phyloP scores from a whole-genome alignment of 2,888 invertebrate genomes.

The Mycalesis mineus region DNA sequence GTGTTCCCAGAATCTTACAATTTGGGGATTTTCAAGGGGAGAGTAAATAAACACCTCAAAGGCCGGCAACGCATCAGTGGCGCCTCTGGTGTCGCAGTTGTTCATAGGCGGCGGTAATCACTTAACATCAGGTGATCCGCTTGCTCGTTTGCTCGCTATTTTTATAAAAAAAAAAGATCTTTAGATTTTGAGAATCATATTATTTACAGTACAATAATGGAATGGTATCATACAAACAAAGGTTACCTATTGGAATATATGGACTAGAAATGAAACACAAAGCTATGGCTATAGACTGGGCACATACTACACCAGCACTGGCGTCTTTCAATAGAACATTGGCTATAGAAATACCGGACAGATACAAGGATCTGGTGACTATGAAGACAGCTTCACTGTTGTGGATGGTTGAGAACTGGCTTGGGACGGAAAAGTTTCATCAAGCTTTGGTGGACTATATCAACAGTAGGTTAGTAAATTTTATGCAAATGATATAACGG shows the following conservation, averaged over 20 bases:
- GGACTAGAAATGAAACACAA: slow-evolving; percentile 57
- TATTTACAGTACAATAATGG: slow-evolving; percentile 48
- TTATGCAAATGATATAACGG: too few relatives aligned
- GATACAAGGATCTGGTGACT: slow-evolving; percentile 55
- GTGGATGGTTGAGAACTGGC: slow-evolving; percentile 73
- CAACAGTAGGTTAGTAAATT: slow-evolving; percentile 42
- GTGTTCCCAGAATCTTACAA: too few relatives aligned
- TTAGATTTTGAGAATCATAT: too few relatives aligned
- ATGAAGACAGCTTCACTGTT: slow-evolving; percentile 66
- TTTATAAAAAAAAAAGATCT: too few relatives aligned
- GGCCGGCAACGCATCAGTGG: too few relatives aligned
- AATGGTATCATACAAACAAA: slow-evolving; percentile 28
- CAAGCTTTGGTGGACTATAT: slow-evolving; percentile 59
- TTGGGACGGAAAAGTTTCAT: slow-evolving; percentile 55
- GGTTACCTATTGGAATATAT: slow-evolving; percentile 44
- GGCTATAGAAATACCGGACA: slow-evolving; percentile 54
- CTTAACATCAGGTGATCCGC: too few relatives aligned
- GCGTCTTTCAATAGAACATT: slow-evolving; percentile 53
- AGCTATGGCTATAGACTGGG: slow-evolving; percentile 63
- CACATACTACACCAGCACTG: slow-evolving; percentile 52
- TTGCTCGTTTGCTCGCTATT: too few relatives aligned
- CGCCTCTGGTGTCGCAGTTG: too few relatives aligned
- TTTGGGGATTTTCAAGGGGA: too few relatives aligned
- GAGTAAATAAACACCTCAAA: too few relatives aligned
- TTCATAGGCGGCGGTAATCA: too few relatives aligned